Base-by-base conservation (phyloP, 2,113 vertebrate genomes). In the Lagopus muta region DNA sequence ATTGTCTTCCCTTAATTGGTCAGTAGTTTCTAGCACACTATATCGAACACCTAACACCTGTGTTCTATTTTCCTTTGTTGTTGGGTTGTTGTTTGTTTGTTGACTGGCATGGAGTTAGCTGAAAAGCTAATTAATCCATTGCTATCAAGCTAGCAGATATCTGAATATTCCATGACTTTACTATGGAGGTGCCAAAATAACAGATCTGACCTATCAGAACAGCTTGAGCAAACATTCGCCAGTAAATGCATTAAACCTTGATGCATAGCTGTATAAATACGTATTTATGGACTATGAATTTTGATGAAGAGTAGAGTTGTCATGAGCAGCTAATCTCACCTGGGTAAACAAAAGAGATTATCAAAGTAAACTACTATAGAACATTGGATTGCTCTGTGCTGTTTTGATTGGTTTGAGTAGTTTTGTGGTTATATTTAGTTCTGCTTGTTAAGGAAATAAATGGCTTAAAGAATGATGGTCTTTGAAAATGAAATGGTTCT, bases 231-330 rank as follows among this genome's bases (percentile, higher is more conserved):
- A 89, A 73, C 5, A 30, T 58, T 78, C 80, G 20, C 36, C 7
- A 67, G 28, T 21, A 22, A 86, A 69, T 48, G 22, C 21, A 17
- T 60, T 34, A 87, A 77, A 17, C n/a, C 66, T 58, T 32, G 13
- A 48, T 69, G 36, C 16, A 34, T 28, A 11, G 8, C 13, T 66
- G 11, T 36, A 75, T 55, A 45, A 77, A 79, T 75, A 62, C 30
- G 66, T 43, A 58, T 34, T 83, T 88, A 76, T 58, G 25, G 40
- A 7, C 7, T 86, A n/a, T 34, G 21, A 40, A 76, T 91, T 94
- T 92, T 88, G 67, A 82, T 82, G 65, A 82, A 87, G 34, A 60
- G 18, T 61, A 86, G 55, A n/a, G 17, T 79, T 92, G 88, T 84
- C 34, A 76, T 1, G 4, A 52, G 11, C 36, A 82, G 55, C 42